phyloP scores from a whole-genome alignment of 2,113 vertebrate species.

The Phalacrocorax aristotelis region DNA sequence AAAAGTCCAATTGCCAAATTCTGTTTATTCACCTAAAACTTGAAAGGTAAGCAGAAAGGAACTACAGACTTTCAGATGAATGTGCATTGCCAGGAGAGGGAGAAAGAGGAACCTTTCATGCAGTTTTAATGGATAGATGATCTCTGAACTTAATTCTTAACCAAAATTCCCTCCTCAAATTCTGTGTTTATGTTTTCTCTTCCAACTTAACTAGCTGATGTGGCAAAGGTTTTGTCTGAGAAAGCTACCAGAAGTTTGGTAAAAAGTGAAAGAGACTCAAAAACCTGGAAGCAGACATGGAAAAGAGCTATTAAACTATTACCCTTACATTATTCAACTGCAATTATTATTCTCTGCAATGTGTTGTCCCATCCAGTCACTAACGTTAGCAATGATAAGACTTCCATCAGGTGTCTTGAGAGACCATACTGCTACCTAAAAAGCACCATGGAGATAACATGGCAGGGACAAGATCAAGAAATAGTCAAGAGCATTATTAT shows the following conservation, averaged over 20 bases:
- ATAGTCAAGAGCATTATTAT: not conserved
- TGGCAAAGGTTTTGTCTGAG: not conserved
- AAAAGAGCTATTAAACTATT: not conserved
- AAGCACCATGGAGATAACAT: not conserved
- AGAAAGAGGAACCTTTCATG: not conserved
- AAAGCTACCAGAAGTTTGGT: not conserved
- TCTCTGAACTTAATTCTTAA: not conserved
- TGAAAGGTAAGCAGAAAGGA: not conserved
- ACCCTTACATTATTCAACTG: not conserved
- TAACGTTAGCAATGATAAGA: not conserved
- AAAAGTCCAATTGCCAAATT: not conserved
- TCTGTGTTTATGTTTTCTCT: not conserved
- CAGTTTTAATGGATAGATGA: not conserved
- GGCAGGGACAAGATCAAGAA: not conserved
- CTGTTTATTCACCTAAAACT: not conserved
- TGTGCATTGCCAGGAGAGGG: not conserved
- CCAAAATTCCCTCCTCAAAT: not conserved
- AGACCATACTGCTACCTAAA: not conserved
- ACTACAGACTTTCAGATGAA: not conserved
- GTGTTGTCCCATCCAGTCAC: not conserved
- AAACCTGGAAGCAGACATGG: not conserved
- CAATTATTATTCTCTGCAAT: not conserved
- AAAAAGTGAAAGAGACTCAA: not conserved
- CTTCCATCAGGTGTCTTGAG: not conserved
- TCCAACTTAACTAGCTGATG: not conserved